phyloP scores from a whole-genome alignment of 37 sponge, comb jelly and placozoan genomes.

The Tethya wilhelma region DNA sequence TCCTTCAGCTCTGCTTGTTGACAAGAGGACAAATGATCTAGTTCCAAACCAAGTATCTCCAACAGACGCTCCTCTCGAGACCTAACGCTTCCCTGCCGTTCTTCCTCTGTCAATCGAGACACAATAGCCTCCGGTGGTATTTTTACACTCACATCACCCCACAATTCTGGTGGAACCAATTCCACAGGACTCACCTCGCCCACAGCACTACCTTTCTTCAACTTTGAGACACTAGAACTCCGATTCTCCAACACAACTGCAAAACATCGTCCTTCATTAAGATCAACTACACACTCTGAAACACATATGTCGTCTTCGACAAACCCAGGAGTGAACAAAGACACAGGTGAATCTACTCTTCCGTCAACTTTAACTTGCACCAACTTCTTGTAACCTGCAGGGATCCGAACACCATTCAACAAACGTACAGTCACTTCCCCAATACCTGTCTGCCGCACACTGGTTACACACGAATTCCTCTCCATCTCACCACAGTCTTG shows the following conservation, averaged over 20 bases:
- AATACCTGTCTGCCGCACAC: neutral
- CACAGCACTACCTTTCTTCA: conserved; percentile 30
- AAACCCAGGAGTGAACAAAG: conserved; percentile 14
- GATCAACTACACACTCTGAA: conserved; percentile 7
- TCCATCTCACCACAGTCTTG: neutral
- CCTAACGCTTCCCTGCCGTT: too few species aligned
- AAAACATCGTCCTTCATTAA: neutral
- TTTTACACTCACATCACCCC: too few species aligned
- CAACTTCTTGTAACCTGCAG: conserved; percentile 23
- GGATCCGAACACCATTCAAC: conserved; percentile 36
- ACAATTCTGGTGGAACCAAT: too few species aligned
- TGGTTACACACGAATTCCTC: neutral
- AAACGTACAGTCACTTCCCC: conserved; percentile 19
- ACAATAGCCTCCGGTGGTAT: too few species aligned
- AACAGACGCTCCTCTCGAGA: too few species aligned
- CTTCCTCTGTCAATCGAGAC: conserved; percentile 1
- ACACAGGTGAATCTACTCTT: neutral
- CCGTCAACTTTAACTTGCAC: conserved; percentile 9
- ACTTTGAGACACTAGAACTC: neutral
- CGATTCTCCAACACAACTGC: conserved; percentile 30
- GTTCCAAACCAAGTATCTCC: too few species aligned
- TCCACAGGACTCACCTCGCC: conserved; percentile 12
- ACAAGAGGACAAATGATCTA: too few species aligned
- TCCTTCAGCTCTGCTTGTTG: too few species aligned
- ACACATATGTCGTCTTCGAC: neutral